Evolutionary conservation across 2,113 vertebrate species (phyloP).

Genomic region (Scolopax mira): DNA sequence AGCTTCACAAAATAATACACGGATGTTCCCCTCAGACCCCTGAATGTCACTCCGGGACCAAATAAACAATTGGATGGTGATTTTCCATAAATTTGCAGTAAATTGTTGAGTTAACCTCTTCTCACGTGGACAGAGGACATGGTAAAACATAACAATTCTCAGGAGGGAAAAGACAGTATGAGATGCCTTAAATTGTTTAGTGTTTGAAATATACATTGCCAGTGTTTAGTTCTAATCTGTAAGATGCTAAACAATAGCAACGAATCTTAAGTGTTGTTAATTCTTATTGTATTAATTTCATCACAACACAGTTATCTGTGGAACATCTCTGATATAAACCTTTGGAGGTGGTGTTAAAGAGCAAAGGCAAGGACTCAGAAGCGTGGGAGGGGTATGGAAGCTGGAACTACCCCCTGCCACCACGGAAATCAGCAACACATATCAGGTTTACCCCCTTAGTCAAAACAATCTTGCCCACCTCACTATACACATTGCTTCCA

Average conservation of each 20-base stretch:
- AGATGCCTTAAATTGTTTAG: not conserved
- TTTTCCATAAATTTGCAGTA: not conserved
- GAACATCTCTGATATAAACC: not conserved
- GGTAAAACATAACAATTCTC: not conserved
- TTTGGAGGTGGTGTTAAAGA: not conserved
- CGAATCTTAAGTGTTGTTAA: not conserved
- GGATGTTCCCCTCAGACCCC: not conserved
- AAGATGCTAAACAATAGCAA: not conserved
- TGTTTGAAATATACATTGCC: not conserved
- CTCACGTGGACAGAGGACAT: not conserved
- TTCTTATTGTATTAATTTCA: not conserved
- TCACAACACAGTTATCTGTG: not conserved
- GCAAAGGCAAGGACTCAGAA: not conserved
- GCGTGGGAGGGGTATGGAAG: not conserved
- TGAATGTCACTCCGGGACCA: not conserved
- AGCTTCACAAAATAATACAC: not conserved
- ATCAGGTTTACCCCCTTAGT: not conserved
- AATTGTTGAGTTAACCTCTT: not conserved
- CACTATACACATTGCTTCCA: not conserved
- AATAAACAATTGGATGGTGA: not conserved
- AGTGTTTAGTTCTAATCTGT: not conserved
- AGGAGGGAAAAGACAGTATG: not conserved
- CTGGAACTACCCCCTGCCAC: not conserved
- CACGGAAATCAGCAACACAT: not conserved
- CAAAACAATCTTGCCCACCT: not conserved